A percentile compares a stretch with the other conserved stretches of the same genome.
These are phyloP conservation scores for Caenorhabditis sp. DNA, from an alignment of 2,888 invertebrate species.

Conservation along the genomic window DNA sequence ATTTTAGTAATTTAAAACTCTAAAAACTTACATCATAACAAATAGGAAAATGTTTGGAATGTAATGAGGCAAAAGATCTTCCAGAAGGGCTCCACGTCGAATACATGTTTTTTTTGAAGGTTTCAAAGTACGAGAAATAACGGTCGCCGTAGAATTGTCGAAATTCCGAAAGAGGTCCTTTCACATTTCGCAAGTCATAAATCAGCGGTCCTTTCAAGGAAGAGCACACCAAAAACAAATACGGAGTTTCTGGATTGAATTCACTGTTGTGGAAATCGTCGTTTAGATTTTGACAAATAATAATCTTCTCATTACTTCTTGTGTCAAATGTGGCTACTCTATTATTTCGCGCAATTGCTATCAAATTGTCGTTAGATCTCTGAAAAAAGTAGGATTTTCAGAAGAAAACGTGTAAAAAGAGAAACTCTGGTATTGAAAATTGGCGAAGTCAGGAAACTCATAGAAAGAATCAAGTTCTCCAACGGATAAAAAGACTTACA, in stretches of 20 bases:
- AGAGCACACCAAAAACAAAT: constrained; percentile 13
- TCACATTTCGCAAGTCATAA: constrained; percentile 20
- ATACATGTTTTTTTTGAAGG: neutral
- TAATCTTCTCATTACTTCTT: neutral
- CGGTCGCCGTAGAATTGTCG: neutral
- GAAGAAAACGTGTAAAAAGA: too few species aligned
- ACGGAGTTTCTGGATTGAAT: constrained; percentile 27
- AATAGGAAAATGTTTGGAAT: constrained; percentile 22
- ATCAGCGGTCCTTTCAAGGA: constrained; percentile 10
- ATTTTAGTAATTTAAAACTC: neutral
- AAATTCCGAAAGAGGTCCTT: neutral
- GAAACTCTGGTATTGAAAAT: too few species aligned
- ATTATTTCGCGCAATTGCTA: neutral
- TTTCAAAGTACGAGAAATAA: neutral
- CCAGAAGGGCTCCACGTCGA: constrained; percentile 38
- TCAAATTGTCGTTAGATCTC: neutral
- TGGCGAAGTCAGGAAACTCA: neutral
- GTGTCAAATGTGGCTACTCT: neutral
- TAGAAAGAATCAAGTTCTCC: neutral
- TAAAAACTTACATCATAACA: constrained; percentile 46
- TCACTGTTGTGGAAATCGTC: constrained; percentile 12
- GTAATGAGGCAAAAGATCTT: constrained; percentile 31
- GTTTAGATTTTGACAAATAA: neutral
- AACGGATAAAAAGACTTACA: constrained; percentile 1
- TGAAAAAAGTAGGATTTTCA: neutral